Evolutionary conservation across 2,113 vertebrate species (phyloP), one percentile per base, ranked within the genome.

Genomic region (Oceanodroma tethys): DNA sequence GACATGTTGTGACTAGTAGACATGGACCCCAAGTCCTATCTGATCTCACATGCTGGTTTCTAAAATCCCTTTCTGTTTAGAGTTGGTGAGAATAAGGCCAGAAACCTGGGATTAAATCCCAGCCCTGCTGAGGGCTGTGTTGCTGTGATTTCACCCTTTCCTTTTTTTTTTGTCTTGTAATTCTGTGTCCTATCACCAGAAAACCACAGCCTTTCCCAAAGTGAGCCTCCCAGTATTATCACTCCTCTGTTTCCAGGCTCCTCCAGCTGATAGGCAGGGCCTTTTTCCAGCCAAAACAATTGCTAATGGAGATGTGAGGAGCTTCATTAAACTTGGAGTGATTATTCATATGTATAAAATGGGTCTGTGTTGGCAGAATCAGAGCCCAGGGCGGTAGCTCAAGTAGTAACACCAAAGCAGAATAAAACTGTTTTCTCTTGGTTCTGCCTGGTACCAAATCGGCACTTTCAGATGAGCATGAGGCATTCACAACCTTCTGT

Each of bases 241-340:
- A 65, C 53, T 95, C 6, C 58, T 97, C 88, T 73, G 45, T 89
- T 94, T 94, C 85, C 67, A 90, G 85, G 72, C 90, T 94, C 71
- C 93, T 97, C 42, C 62, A 59, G 74, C 76, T 96, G 91, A 94
- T 87, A 95, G 86, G 78, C 93, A 93, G 81, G 66, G 91, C 53
- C 40, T 70, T 75, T 89, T 76, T 87, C 93, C 91, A 95, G 94
- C 93, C 93, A 89, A 94, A 95, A 96, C 78, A 95, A 96, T 95
- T 93, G 91, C 87, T 95, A 79, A 82, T 94, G 84, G 91, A 94
- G 90, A 83, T 89, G 62, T 91, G 89, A 95, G 67, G 70, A 94
- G 81, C 89, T 93, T 95, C 78, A 89, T 94, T 95, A 95, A 91
- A 95, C 71, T 94, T 80, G 74, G 89, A 93, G 66, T 42, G 73